These are phyloP conservation scores for Dione vanillae DNA, from an alignment of 2,888 invertebrate species.

Conservation along the genomic window DNA sequence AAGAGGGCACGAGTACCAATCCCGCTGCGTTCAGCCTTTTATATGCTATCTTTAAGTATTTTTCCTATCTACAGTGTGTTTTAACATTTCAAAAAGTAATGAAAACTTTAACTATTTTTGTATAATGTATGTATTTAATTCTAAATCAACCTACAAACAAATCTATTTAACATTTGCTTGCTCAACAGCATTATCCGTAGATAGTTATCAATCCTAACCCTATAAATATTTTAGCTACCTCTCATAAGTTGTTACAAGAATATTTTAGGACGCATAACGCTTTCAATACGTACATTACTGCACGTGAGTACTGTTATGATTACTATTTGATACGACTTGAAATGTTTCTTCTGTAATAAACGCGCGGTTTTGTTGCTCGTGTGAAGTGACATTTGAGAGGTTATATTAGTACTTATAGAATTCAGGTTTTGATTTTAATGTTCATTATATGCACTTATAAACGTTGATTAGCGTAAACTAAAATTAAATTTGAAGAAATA, in stretches of 20 bases:
- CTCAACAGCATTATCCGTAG: no score
- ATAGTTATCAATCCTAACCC: neutral
- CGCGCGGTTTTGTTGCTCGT: conserved; percentile 26
- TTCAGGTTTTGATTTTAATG: neutral
- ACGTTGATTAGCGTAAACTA: neutral
- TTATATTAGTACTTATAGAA: conserved; percentile 2
- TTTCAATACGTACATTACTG: conserved; percentile 19
- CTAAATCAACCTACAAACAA: no score
- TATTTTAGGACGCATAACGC: conserved; percentile 25
- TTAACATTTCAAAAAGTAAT: no score
- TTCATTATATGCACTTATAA: neutral
- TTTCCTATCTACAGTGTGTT: no score
- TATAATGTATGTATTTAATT: no score
- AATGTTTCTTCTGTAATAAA: conserved; percentile 24
- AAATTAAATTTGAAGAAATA: neutral
- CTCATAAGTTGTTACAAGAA: neutral
- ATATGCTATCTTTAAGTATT: no score
- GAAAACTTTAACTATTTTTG: no score
- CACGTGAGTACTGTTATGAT: conserved; percentile 14
- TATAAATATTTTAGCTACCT: conserved; percentile 13
- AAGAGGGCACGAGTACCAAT: no score
- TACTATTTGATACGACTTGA: conserved; percentile 21
- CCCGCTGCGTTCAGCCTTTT: no score
- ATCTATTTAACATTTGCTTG: no score
- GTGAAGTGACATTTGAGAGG: conserved; percentile 3